phyloP scores from a whole-genome alignment of 2,888 invertebrate species.

The Didymodactylos carnosus region DNA sequence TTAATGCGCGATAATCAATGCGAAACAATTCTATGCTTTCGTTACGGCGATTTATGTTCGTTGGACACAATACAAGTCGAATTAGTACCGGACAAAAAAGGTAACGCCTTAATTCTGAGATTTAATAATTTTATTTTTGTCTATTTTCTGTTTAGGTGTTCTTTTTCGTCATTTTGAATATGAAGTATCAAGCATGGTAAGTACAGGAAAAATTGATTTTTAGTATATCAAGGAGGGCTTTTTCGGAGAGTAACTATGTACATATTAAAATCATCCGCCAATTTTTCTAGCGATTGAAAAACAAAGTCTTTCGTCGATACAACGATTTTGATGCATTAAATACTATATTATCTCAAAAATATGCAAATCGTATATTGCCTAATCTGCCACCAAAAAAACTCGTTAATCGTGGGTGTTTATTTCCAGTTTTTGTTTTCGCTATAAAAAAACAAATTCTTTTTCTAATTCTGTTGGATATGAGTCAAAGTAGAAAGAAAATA shows the following conservation, averaged over 20 bases:
- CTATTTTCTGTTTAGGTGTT: slow-evolving; percentile 18
- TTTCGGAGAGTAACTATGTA: no score
- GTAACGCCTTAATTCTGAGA: slow-evolving; percentile 17
- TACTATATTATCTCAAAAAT: slow-evolving; percentile 30
- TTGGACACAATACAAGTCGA: slow-evolving; percentile 33
- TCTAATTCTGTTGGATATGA: not conserved
- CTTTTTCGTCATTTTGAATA: slow-evolving; percentile 35
- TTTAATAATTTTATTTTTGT: not conserved
- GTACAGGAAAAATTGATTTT: no score
- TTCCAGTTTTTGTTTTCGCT: slow-evolving; percentile 6
- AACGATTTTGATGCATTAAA: slow-evolving; percentile 35
- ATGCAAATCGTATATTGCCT: slow-evolving; percentile 33
- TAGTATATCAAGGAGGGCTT: no score
- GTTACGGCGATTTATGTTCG: slow-evolving; percentile 27
- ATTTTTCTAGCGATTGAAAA: slow-evolving; percentile 23
- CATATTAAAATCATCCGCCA: no score
- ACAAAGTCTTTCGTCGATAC: slow-evolving; percentile 31
- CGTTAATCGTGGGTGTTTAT: slow-evolving; percentile 25
- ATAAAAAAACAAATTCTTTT: not conserved
- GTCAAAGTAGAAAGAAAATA: no score
- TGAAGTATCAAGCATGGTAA: slow-evolving; percentile 34
- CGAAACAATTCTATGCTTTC: slow-evolving; percentile 28
- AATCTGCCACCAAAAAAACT: slow-evolving; percentile 34
- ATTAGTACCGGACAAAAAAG: slow-evolving; percentile 36
- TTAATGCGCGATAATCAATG: slow-evolving; percentile 26